A percentile compares a stretch with the other conserved stretches of the same genome.
phyloP scores from a whole-genome alignment of 37 sponge, comb jelly and placozoan species.

The Spongilla lacustris region DNA sequence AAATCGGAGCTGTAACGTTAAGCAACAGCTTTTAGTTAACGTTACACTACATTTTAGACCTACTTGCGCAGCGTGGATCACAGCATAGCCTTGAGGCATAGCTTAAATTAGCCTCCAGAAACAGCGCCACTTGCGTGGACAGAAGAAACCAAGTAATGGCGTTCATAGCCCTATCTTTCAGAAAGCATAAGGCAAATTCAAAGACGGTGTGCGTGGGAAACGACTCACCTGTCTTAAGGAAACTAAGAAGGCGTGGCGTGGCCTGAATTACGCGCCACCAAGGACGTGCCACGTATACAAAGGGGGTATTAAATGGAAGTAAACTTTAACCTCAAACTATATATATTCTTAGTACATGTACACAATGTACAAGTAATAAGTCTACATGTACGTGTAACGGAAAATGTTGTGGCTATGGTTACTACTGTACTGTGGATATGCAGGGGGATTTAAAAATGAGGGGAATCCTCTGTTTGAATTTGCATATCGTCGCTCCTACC shows the following conservation, averaged over 20 bases:
- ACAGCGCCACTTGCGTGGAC: not conserved
- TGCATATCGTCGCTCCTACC: not conserved
- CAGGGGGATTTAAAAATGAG: not conserved
- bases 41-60: not conserved
- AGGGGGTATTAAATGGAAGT: not conserved
- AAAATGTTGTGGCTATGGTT: not conserved
- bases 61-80: conserved; percentile 60
- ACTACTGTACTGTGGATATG: not conserved
- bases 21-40: not conserved
- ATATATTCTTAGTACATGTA: no score
- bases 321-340: not conserved
- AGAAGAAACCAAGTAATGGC: not conserved
- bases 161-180: not conserved
- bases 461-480: conserved; percentile 46
- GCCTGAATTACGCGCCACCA: not conserved
- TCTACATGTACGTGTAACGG: not conserved
- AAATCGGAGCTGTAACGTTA: conserved; percentile 56
- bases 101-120: not conserved
- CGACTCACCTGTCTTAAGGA: not conserved
- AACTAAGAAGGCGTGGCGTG: not conserved
- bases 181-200: not conserved
- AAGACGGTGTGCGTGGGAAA: not conserved
- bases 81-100: conserved; percentile 53
- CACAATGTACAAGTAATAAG: no score
- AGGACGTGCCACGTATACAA: not conserved